Evolutionary conservation across 2,113 vertebrate species (phyloP).

Genomic region (Labeo catla): DNA sequence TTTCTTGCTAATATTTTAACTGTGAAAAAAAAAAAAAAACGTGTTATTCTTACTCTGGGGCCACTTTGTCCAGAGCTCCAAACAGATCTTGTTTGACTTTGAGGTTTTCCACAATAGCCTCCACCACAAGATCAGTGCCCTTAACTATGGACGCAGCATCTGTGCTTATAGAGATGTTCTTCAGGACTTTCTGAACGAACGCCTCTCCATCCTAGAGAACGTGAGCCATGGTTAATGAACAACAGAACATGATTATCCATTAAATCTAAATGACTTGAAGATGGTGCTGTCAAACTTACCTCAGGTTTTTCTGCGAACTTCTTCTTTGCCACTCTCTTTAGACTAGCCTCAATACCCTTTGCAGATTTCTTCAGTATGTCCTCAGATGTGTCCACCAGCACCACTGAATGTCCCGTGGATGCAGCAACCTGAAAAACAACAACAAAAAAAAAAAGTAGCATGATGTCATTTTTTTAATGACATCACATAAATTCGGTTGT

Average conservation of each 20-base stretch:
- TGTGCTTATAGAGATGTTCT: slow-evolving; percentile 82
- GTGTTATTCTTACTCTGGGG: slow-evolving; percentile 81
- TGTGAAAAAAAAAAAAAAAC: background rate
- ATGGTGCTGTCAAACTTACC: slow-evolving; percentile 68
- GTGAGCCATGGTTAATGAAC: background rate
- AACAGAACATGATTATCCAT: background rate
- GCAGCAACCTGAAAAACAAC: slow-evolving; percentile 83
- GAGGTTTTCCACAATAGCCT: slow-evolving; percentile 94
- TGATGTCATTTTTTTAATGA: background rate
- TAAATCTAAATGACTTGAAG: background rate
- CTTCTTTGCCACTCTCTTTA: slow-evolving; percentile 92
- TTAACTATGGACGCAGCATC: slow-evolving; percentile 82
- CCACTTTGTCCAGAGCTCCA: slow-evolving; percentile 87
- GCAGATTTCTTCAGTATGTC: slow-evolving; percentile 88
- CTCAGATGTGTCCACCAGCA: slow-evolving; percentile 91
- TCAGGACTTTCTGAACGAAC: slow-evolving; percentile 85
- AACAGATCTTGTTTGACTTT: slow-evolving; percentile 89
- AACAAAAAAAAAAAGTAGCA: background rate
- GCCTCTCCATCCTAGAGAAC: slow-evolving; percentile 82
- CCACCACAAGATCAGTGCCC: slow-evolving; percentile 89
- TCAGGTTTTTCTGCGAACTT: slow-evolving; percentile 93
- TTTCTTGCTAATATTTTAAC: background rate
- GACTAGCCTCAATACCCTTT: slow-evolving; percentile 87
- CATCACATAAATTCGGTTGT: background rate
- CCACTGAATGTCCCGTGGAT: slow-evolving; percentile 89